Evolutionary conservation across 2,797 vertebrate genomes (phyloP).

Genomic region (Scomberomorus guttatus): DNA sequence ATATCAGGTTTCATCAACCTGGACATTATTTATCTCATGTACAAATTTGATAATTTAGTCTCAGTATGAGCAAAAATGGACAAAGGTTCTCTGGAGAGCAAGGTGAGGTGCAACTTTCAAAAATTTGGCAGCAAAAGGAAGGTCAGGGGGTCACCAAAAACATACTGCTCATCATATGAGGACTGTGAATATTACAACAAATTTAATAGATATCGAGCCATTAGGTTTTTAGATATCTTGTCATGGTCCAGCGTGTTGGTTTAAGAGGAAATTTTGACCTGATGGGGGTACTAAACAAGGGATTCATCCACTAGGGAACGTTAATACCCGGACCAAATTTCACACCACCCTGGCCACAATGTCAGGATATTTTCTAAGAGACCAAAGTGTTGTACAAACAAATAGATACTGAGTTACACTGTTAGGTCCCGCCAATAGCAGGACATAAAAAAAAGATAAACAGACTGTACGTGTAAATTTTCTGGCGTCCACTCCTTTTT

Average conservation of each 20-base stretch:
- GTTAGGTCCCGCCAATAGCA: neutral
- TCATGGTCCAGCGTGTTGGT: neutral
- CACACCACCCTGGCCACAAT: neutral
- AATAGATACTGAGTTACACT: neutral
- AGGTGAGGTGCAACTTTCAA: too few species aligned
- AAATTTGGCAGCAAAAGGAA: neutral
- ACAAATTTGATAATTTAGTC: neutral
- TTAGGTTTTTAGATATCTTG: neutral
- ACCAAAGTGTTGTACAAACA: neutral
- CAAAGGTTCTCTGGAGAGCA: too few species aligned
- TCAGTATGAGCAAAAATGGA: neutral
- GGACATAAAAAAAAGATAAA: slow-evolving; percentile 11
- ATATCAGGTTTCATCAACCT: neutral
- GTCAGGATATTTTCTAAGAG: neutral
- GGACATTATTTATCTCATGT: neutral
- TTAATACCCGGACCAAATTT: slow-evolving; percentile 16
- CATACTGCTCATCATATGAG: slow-evolving; percentile 1
- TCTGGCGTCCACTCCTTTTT: slow-evolving; percentile 4
- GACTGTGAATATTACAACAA: neutral
- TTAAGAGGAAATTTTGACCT: neutral
- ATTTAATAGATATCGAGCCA: neutral
- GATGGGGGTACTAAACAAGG: neutral
- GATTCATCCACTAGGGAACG: neutral
- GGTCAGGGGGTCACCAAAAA: neutral
- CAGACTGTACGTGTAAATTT: neutral